These are phyloP conservation scores for Amblyraja radiata DNA, from an alignment of 2,797 vertebrate genomes.

Conservation along the genomic window DNA sequence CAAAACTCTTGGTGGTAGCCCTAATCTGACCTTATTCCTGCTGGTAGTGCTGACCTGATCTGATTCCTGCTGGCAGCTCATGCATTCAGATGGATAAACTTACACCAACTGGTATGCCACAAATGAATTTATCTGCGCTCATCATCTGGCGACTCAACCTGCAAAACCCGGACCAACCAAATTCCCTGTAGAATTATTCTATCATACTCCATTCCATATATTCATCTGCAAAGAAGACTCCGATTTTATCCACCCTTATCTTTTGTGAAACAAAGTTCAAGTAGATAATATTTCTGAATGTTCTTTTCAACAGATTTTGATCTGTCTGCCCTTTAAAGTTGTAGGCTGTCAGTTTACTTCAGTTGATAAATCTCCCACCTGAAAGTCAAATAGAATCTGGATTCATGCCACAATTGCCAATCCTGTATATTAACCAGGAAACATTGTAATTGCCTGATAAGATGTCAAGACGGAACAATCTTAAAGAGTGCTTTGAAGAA, in stretches of 20 bases:
- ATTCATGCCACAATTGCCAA: background rate
- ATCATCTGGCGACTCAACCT: conserved; percentile 23
- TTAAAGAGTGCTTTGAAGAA: background rate
- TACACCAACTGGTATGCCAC: conserved; percentile 23
- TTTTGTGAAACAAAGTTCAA: background rate
- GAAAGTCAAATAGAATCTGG: background rate
- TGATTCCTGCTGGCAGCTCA: conserved; percentile 10
- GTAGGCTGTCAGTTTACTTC: background rate
- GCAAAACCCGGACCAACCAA: background rate
- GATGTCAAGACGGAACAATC: background rate
- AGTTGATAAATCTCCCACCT: background rate
- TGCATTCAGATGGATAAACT: conserved; percentile 25
- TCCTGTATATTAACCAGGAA: no score
- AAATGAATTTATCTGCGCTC: background rate
- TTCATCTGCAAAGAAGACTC: background rate
- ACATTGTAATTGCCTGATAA: background rate
- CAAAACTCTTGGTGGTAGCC: background rate
- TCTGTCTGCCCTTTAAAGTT: background rate
- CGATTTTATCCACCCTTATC: background rate
- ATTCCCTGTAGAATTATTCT: background rate
- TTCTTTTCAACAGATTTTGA: background rate
- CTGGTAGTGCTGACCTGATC: conserved; percentile 15
- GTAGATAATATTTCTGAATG: background rate
- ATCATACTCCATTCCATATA: background rate
- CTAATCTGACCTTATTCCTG: conserved; percentile 17